Base-by-base conservation (phyloP, 2,888 invertebrate genomes). In the Pterostichus madidus region DNA sequence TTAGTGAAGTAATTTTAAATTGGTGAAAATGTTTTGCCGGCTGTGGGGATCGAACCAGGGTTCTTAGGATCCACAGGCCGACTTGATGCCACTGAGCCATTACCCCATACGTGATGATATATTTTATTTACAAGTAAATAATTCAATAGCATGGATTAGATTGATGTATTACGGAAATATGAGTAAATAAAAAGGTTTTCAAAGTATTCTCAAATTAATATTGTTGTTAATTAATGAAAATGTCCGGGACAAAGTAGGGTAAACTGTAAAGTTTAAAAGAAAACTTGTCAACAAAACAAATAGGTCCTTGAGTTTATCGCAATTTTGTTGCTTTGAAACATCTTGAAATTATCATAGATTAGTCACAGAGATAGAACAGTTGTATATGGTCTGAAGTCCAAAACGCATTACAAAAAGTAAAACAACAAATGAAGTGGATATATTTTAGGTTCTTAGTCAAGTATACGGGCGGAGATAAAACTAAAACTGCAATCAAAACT, bases 401-500 rank as follows among this genome's bases (percentile, higher is more conserved):
- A 35, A 77, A 77, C 77, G 46, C 44, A 59, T 59, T 24, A 24
- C 56, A 46, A 78, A 78, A 78, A 78, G 78, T 78, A 78, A 61
- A 56, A 78, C 78, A 78, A 78, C 78, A 78, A 78, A 78, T 78
- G 78, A 78, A 59, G 78, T 61, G 56, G 78, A 79, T 79, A 64
- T 79, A 79, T 68, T 79, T 79, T 49, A 79, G 68, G 64, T 46
- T 61, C 79, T 79, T 64, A 64, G 49, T 79, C 79, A 79, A 79
- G 79, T 79, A 79, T 79, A 79, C 79, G 64, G 64, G 46, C 52
- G 52, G 10, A 79, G 79, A 79, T 79, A 79, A 79, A 79, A 68
- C 79, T 79, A 79, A 52, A 79, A 64, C 64, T 44, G 79, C 79
- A 64, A 79, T 79, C 79, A 64, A 79, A 79, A 79, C 79, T 79